A percentile compares a stretch with the other conserved stretches of the same genome.
phyloP scores from a whole-genome alignment of 2,797 vertebrate genomes.

The Ctenopoma kingsleyae region DNA sequence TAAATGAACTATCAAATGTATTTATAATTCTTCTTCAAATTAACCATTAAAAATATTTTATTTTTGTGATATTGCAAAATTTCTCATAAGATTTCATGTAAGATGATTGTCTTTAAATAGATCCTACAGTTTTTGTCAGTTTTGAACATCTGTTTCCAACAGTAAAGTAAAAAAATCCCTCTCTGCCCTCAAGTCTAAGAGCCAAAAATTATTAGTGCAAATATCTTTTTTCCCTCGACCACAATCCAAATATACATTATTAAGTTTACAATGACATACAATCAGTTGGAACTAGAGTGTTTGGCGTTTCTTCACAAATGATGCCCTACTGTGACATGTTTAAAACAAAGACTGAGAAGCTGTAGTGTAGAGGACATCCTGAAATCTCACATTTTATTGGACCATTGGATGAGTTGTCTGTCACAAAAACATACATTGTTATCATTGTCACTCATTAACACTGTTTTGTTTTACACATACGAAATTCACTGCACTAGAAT shows the following conservation, averaged over 20 bases:
- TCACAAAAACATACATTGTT: constrained; percentile 64
- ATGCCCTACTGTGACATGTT: neutral
- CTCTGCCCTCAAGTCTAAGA: no score
- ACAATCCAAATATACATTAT: neutral
- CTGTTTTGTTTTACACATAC: constrained; percentile 48
- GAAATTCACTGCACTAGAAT: constrained; percentile 57
- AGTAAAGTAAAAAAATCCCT: no score
- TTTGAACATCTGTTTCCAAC: neutral
- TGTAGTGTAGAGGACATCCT: constrained; percentile 59
- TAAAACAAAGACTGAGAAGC: constrained; percentile 38
- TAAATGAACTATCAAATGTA: constrained; percentile 52
- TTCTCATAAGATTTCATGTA: constrained; percentile 18
- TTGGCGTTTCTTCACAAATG: neutral
- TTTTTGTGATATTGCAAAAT: neutral
- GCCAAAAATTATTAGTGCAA: neutral
- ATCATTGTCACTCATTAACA: constrained; percentile 48
- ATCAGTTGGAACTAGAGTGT: neutral
- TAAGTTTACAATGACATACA: neutral
- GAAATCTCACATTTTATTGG: constrained; percentile 79
- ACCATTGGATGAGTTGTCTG: constrained; percentile 57
- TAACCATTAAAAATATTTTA: neutral
- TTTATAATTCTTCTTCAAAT: constrained; percentile 30
- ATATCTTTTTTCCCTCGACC: neutral
- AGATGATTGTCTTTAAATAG: constrained; percentile 27
- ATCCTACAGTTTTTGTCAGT: neutral